Evolutionary conservation across 2,113 vertebrate species (phyloP), one percentile per base, ranked within the genome.

Genomic region (Penelope pileata): DNA sequence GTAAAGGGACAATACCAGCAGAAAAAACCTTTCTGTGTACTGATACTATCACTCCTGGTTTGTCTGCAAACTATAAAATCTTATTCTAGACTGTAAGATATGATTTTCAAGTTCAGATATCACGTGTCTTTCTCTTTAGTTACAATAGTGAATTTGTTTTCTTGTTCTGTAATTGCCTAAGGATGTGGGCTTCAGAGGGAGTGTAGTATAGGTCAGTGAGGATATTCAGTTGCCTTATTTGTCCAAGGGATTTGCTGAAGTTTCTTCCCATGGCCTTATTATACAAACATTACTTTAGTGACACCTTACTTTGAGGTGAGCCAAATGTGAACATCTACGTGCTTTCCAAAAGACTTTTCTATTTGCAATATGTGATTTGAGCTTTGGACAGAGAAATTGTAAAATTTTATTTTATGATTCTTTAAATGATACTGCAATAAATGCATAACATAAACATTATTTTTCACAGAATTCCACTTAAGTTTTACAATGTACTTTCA

Each of bases 321-420:
- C 32, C 47, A 75, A 17, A 67, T 0, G 0, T n/a, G 66, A 67
- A 58, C 32, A 8, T 54, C 48, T 73, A 1, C 66, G 58, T 93
- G 89, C 75, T 82, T 90, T 96, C 66, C 88, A 66, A 34, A 83
- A 67, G 67, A 50, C n/a, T 59, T 54, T 48, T 42, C 43, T 45
- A 16, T 79, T 91, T 34, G 38, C 13, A 43, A 16, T 18, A 16
- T 6, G 6, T 9, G 29, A 64, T 40, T 40, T 63, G 67, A 90
- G 24, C 34, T 88, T 68, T 76, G 60, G 62, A n/a, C 23, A 88
- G 58, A 74, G 50, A 75, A 76, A 64, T 23, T 27, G 32, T 48
- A 58, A 32, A 69, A 56, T 62, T 60, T 78, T 9, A 30, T 60
- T 72, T 78, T 50, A 38, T 43, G 69, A 54, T 89, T 78, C 84